Base-by-base conservation (phyloP, 2,113 vertebrate genomes). In the Holacanthus passer region DNA sequence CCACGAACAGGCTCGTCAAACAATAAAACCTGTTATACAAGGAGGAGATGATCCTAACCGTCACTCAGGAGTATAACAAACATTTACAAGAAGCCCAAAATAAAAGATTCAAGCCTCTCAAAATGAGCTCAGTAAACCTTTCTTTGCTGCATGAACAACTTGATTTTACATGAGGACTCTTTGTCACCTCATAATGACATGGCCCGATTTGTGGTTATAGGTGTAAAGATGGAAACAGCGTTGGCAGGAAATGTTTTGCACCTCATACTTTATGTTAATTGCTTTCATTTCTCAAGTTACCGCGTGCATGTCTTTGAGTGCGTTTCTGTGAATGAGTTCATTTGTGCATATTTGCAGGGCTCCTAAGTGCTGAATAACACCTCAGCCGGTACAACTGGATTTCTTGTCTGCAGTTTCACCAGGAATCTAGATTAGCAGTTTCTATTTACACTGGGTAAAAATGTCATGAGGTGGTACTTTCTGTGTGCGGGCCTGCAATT, bases 351-450 rank as follows among this genome's bases (percentile, higher is more conserved):
- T 58, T 62, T 81, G 10, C 48, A 62, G 29, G 24, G 31, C 70
- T 39, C 29, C 5, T 7, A 10, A n/a, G 31, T 14, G n/a, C 14
- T 66, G 67, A 60, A 11, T 35, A 20, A 72, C 52, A n/a, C 2
- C 73, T 67, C 64, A 78, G 50, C 87, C 2, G 11, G 81, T 43
- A 19, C 0, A 13, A 82, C 88, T 81, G 74, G 60, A 77, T 89
- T 76, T 75, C 19, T 48, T 19, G 6, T 71, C 47, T 9, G 5
- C 8, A 72, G 87, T 89, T 87, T 91, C 77, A 48, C 24, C 69
- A 27, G 43, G 50, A 86, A 74, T 86, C 55, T 39, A 71, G 83
- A 83, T 76, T 7, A 83, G 29, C 82, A 86, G 88, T 87, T 88
- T 91, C 84, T 87, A 29, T 90, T 89, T 82, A 71, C 83, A 76